Conservation (phyloP, 2,888 invertebrate species). For the Tetragonisca angustula region DNA sequence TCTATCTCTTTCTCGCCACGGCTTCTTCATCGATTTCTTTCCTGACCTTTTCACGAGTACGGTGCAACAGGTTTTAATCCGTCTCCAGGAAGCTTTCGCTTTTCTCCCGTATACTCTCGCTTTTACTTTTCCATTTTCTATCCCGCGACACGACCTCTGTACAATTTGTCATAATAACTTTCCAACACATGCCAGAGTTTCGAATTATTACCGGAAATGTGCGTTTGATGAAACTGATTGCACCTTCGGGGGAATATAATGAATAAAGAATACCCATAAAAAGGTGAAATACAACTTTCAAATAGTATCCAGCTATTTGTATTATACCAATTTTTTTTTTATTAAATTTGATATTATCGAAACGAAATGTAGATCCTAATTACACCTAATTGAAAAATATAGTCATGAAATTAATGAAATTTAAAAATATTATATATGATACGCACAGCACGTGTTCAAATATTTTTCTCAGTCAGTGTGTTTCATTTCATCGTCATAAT, state of each 20-base stretch:
- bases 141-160: not conserved
- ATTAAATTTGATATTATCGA: too few relatives aligned
- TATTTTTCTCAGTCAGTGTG: too few relatives aligned
- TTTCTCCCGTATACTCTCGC: conserved; percentile 1
- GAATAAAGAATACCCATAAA: not conserved
- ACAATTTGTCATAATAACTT: conserved; percentile 53
- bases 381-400: too few relatives aligned
- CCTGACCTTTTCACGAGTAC: conserved; percentile 33
- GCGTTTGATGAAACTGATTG: not conserved
- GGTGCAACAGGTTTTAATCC: conserved; percentile 24
- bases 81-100: conserved; percentile 26
- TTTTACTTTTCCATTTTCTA: conserved; percentile 34
- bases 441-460: too few relatives aligned
- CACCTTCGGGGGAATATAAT: not conserved
- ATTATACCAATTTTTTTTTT: too few relatives aligned
- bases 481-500: not conserved
- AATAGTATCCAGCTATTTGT: too few relatives aligned
- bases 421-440: too few relatives aligned
- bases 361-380: too few relatives aligned
- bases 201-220: not conserved
- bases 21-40: conserved; percentile 12
- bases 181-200: conserved; percentile 16
- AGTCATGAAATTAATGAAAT: too few relatives aligned
- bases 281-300: not conserved
- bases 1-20: conserved; percentile 2